Evolutionary conservation across 2,113 vertebrate genomes (phyloP).

Genomic region (Hemibates koningsi): DNA sequence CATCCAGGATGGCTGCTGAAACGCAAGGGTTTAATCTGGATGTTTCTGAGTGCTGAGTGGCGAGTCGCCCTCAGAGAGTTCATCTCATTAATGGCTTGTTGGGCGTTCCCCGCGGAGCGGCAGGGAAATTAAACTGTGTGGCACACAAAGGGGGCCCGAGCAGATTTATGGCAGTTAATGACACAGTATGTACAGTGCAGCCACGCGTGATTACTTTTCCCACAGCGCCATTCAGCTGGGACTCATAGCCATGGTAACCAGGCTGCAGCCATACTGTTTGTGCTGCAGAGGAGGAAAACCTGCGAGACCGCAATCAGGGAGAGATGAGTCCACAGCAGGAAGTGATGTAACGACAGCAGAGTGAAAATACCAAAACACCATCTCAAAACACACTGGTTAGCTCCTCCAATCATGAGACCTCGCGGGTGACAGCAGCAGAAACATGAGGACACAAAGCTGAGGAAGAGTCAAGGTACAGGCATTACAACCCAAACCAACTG

Average conservation of each 20-base stretch:
- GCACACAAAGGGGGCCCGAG: background rate
- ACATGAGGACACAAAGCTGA: background rate
- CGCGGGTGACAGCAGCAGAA: background rate
- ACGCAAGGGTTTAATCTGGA: background rate
- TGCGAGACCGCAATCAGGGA: background rate
- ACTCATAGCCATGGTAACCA: conserved; percentile 30
- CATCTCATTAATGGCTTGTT: background rate
- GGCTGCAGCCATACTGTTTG: background rate
- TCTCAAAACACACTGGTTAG: background rate
- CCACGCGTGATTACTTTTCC: conserved; percentile 65
- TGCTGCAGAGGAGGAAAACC: background rate
- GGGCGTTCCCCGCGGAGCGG: background rate
- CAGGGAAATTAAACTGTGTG: background rate
- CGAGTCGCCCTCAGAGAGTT: background rate
- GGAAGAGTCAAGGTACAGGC: background rate
- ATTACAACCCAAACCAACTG: background rate
- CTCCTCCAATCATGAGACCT: background rate
- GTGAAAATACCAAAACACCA: background rate
- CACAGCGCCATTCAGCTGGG: conserved; percentile 25
- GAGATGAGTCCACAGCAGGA: background rate
- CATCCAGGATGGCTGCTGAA: background rate
- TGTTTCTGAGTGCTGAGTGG: background rate
- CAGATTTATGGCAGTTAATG: background rate
- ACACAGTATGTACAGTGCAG: conserved; percentile 20
- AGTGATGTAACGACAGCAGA: background rate